Evolutionary conservation across 2,113 vertebrate genomes (phyloP).

Genomic region (Salvelinus namaycush): DNA sequence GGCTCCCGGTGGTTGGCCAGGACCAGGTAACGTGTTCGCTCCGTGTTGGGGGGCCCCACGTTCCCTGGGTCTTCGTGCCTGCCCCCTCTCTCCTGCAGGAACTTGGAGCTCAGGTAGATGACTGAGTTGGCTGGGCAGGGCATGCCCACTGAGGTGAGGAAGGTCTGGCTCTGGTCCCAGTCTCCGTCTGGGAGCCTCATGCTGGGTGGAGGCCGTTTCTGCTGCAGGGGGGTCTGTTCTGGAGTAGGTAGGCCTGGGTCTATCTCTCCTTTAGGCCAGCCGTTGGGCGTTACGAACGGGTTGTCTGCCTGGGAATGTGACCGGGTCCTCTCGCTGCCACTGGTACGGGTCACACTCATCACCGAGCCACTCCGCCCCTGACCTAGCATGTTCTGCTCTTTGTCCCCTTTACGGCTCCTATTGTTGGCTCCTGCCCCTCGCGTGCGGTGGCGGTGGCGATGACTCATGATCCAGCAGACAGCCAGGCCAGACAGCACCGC

Average conservation of each 20-base stretch:
- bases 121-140: constrained; percentile 69
- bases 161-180: constrained; percentile 89
- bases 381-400: constrained; percentile 85
- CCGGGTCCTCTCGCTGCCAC: constrained; percentile 73
- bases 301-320: constrained; percentile 70
- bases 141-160: constrained; percentile 78
- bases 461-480: constrained; percentile 93
- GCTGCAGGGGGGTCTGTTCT: constrained; percentile 93
- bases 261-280: constrained; percentile 86
- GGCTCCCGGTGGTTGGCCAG: constrained; percentile 65
- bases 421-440: constrained; percentile 47
- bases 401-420: constrained; percentile 83
- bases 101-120: constrained; percentile 82
- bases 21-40: constrained; percentile 76
- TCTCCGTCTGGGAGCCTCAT: constrained; percentile 70
- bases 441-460: constrained; percentile 73
- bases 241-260: constrained; percentile 90
- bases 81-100: constrained; percentile 68
- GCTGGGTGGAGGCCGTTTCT: constrained; percentile 79
- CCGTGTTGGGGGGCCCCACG: constrained; percentile 67
- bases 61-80: constrained; percentile 73
- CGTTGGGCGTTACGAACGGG: constrained; percentile 82
- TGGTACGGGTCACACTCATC: constrained; percentile 87
- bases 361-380: constrained; percentile 85
- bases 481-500: constrained; percentile 89